Base-by-base conservation (phyloP, 2,113 vertebrate species). In the Natator depressus region DNA sequence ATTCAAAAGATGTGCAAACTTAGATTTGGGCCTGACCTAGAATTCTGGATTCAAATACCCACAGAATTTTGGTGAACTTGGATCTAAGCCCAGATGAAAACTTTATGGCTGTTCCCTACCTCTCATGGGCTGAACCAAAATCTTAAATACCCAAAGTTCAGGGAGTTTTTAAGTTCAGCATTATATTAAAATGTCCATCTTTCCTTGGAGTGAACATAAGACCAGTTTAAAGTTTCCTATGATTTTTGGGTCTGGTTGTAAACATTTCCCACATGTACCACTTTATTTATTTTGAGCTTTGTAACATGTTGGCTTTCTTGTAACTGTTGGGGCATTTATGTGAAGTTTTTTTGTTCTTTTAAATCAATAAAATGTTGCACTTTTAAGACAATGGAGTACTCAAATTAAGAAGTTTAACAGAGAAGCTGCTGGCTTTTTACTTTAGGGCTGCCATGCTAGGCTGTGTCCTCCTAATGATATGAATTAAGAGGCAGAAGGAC, bases 271-370 rank as follows among this genome's bases (percentile, higher is more conserved):
- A 90, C 38, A 13, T 51, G 24, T 59, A 49, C 92, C 92, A 87
- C 94, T 93, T 93, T 2, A 81, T 95, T 91, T 96, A 87, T 69
- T 96, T 51, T 82, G n/a, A 88, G 89, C 42, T 72, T 82, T 29
- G 25, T 89, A 89, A 92, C 90, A 29, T 80, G 88, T n/a, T 31
- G 27, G 14, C 0, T 62, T 89, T 93, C 62, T 82, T 88, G 55
- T 83, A 92, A 87, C 85, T 92, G 25, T 82, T 89, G 81, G 57
- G 75, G 85, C 55, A 93, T 91, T 88, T 87, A 89, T 95, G 16
- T 89, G 92, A 96, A 95, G 53, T 25, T 78, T 83, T 14, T 62
- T 49, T 91, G 89, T 96, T 87, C 42, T 96, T 94, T 94, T 94
- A 89, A 29, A 91, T 24, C 14, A 3, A 5, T 38, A 95, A 95